Base-by-base conservation (phyloP, 2,888 invertebrate species). In the Drosophila anomalata region DNA sequence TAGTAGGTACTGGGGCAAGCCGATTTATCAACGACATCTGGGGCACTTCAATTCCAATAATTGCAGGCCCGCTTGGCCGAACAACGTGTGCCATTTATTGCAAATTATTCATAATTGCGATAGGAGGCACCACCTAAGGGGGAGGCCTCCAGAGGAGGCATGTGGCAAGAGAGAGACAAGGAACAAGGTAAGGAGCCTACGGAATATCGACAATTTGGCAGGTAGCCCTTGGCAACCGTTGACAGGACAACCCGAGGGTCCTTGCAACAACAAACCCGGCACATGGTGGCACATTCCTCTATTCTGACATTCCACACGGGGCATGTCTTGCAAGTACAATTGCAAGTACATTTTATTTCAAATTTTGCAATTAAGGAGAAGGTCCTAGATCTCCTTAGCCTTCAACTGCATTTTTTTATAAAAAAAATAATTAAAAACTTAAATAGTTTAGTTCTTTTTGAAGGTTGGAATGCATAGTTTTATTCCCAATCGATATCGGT, bases 191-290 rank as follows among this genome's bases (percentile, higher is more conserved):
- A 50, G 73, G 56, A 65, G 66, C 67, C 51, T 73, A 60, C 74
- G 46, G 72, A 79, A 79, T 83, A 86, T 82, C 81, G 87, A 82
- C 80, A 78, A 78, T 86, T 82, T 82, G 88, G 88, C 83, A 77
- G 80, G 74, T 85, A 72, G 84, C 74, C 87, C 74, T 75, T 73
- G 84, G 76, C 77, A 83, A 83, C 88, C 72, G 80, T 83, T 83
- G 84, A 74, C 76, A 83, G 83, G 87, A 77, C 83, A 83, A 83
- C 79, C 17, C 17, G 17, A 1, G 47, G 65, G 36, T 17, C 17
- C 17, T 17, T 17, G 58, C 78, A 71, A 67, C 46, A 65, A 55
- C 56, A 68, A 46, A 52, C 39, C 65, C 31, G 51, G 42, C 24
- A 20, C 9, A 24, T 14, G 47, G 44, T 9, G 41, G 8, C 41